Evolutionary conservation across 1,140 invertebrate species (phyloP).

Genomic region (Steinernema khuongi): DNA sequence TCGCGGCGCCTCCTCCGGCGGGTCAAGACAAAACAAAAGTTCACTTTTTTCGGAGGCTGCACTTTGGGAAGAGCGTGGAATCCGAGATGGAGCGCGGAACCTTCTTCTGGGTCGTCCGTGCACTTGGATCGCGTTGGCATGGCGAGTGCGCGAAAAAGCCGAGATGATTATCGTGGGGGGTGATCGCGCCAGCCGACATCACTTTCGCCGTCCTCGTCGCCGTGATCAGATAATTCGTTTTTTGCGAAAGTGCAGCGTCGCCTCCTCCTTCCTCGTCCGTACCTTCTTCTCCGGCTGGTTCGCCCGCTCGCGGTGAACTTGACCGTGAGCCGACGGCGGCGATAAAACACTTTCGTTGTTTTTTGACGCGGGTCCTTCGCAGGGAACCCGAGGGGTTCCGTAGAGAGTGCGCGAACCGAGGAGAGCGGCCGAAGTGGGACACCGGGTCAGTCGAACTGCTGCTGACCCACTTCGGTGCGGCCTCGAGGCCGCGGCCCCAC

Average conservation of each 20-base stretch:
- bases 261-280: background rate
- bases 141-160: conserved; percentile 12
- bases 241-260: conserved; percentile 11
- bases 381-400: background rate
- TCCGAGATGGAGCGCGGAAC: too few species aligned
- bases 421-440: conserved; percentile 4
- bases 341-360: conserved; percentile 17
- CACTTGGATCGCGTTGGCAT: too few species aligned
- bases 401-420: conserved; percentile 14
- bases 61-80: too few species aligned
- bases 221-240: conserved; percentile 7
- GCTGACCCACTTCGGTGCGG: conserved; percentile 1
- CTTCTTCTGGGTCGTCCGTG: too few species aligned
- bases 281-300: conserved; percentile 12
- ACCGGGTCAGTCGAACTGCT: conserved; percentile 14
- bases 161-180: background rate
- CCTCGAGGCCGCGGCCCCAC: background rate
- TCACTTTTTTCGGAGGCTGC: too few species aligned
- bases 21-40: too few species aligned
- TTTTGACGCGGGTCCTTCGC: conserved; percentile 7
- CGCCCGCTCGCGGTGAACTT: conserved; percentile 7
- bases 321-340: conserved; percentile 2
- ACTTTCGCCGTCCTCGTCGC: conserved; percentile 4
- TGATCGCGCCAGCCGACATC: background rate
- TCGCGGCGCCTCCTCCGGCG: too few species aligned